These are phyloP conservation scores for Philypnodon macrostomus DNA, from an alignment of 2,797 vertebrate genomes.

Conservation along the genomic window DNA sequence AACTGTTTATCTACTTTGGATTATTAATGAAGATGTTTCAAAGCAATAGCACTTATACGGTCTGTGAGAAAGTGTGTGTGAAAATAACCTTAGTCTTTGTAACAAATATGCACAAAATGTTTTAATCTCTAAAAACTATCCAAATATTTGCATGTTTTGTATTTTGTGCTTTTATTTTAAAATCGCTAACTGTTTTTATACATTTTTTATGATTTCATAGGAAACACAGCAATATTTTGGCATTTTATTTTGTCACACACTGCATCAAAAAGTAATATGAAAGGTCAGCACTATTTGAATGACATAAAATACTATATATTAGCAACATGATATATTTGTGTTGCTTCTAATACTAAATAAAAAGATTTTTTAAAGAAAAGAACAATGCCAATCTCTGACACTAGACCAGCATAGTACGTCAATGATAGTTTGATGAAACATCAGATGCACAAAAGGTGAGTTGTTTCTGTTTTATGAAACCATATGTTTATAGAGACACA, in stretches of 20 bases:
- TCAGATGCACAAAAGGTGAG: conserved; percentile 58
- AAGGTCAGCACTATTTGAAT: conserved; percentile 18
- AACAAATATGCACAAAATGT: conserved; percentile 38
- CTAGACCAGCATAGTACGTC: conserved; percentile 23
- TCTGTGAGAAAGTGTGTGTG: conserved; percentile 20
- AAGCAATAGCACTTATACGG: conserved; percentile 41
- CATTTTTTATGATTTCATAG: conserved; percentile 32
- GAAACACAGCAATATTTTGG: too few relatives aligned
- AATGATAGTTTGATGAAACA: conserved; percentile 24
- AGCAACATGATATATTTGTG: conserved; percentile 36
- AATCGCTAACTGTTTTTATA: conserved; percentile 46
- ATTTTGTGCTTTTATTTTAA: conserved; percentile 27
- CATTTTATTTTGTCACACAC: too few relatives aligned
- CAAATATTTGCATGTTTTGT: conserved; percentile 44
- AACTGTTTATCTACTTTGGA: conserved; percentile 38
- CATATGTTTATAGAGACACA: conserved; percentile 28
- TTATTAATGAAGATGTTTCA: conserved; percentile 21
- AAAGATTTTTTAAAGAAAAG: conserved; percentile 31
- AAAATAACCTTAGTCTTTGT: conserved; percentile 26
- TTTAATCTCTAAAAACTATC: conserved; percentile 31
- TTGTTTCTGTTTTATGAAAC: conserved; percentile 45
- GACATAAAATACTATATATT: conserved; percentile 33
- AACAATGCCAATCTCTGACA: background rate
- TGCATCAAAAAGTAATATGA: conserved; percentile 18
- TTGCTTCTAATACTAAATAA: conserved; percentile 72